phyloP scores from a whole-genome alignment of 2,888 invertebrate genomes.

The Meteorus colon region DNA sequence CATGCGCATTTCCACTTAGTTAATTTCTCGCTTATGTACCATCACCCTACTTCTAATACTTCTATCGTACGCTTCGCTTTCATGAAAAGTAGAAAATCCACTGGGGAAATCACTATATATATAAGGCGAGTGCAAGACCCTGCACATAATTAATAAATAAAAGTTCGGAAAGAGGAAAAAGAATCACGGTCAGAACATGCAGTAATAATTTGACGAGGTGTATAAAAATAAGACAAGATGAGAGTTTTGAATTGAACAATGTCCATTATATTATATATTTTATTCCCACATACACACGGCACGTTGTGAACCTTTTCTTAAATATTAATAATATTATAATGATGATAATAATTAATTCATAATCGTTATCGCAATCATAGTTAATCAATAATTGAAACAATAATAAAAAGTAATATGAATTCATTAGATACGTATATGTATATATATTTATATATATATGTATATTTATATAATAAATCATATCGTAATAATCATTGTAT shows the following conservation, averaged over 20 bases:
- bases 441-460: conserved; percentile 58
- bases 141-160: too few species aligned
- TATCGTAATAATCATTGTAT: conserved; percentile 71
- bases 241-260: conserved; percentile 84
- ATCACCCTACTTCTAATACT: too few species aligned
- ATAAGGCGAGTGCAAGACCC: too few species aligned
- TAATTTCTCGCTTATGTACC: too few species aligned
- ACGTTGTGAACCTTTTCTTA: conserved; percentile 93
- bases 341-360: conserved; percentile 59
- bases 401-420: conserved; percentile 69
- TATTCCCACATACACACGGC: conserved; percentile 91
- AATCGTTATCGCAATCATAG: conserved; percentile 64
- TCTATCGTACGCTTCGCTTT: too few species aligned
- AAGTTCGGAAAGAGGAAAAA: too few species aligned
- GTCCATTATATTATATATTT: conserved; percentile 88
- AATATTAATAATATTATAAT: conserved; percentile 75
- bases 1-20: too few species aligned
- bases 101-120: too few species aligned
- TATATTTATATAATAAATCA: conserved; percentile 70
- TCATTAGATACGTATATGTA: conserved; percentile 67
- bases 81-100: too few species aligned
- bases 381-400: conserved; percentile 66
- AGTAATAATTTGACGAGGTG: neutral
- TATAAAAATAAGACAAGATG: conserved; percentile 3
- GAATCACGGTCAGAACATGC: too few species aligned